Percentiles rank a stretch among this genome's conserved stretches.
Evolutionary conservation across 2,113 vertebrate genomes (phyloP).

Genomic region (Australoheros scitulus): DNA sequence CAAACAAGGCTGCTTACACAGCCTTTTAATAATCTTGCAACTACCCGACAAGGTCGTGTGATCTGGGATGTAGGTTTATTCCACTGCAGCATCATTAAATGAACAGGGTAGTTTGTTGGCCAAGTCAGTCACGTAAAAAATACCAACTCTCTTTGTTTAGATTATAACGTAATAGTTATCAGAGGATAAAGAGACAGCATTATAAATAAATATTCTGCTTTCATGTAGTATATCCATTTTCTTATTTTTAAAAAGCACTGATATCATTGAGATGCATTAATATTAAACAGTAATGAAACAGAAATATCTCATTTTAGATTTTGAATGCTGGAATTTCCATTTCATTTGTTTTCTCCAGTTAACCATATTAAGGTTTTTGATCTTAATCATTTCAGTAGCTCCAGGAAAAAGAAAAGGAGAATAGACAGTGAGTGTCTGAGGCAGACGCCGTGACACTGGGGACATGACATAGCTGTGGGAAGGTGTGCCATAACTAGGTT

Average conservation of each 20-base stretch:
- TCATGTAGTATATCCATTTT: not conserved
- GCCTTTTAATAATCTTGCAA: not conserved
- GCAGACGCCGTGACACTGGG: constrained; percentile 29
- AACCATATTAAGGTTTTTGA: not conserved
- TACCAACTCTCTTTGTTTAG: not conserved
- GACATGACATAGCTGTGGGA: constrained; percentile 47
- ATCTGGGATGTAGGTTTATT: not conserved
- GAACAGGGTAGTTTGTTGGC: not conserved
- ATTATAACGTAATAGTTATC: not conserved
- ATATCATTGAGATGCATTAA: not conserved
- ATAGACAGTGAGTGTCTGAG: not conserved
- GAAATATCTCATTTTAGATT: not conserved
- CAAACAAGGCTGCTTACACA: not conserved
- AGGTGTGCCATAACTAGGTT: constrained; percentile 62
- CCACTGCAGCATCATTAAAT: not conserved
- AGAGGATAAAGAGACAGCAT: not conserved
- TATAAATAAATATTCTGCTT: not conserved
- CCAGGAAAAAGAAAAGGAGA: not conserved
- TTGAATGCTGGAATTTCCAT: not conserved
- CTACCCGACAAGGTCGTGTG: not conserved
- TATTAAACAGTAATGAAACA: not conserved
- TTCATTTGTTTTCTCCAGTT: not conserved
- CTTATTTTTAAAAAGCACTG: not conserved
- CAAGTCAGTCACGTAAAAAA: not conserved
- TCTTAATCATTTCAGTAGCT: constrained; percentile 15